Conservation (phyloP, 2,888 invertebrate species). For the Lepidochrysops patricia region DNA sequence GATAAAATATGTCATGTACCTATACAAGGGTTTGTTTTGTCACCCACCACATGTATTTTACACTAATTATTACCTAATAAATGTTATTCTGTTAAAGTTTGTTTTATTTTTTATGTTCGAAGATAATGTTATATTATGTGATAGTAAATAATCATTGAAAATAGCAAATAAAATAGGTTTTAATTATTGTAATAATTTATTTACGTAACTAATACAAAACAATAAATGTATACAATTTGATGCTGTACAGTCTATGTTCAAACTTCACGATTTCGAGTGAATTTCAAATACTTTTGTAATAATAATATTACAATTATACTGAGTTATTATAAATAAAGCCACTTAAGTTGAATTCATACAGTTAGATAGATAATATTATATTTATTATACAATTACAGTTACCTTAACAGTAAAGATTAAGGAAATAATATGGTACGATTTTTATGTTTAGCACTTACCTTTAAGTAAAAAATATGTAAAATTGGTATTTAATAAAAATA, state of each 20-base stretch:
- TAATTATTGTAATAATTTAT: constrained; percentile 25
- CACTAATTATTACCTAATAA: background rate
- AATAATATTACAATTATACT: background rate
- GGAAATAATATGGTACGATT: constrained; percentile 4
- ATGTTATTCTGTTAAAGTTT: background rate
- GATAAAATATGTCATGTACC: too few relatives aligned
- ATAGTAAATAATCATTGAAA: background rate
- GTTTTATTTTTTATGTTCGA: background rate
- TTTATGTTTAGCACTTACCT: background rate
- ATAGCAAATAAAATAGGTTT: constrained; percentile 1
- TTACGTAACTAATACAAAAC: constrained; percentile 61
- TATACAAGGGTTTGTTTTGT: too few relatives aligned
- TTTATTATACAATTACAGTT: background rate
- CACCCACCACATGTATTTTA: background rate
- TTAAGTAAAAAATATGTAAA: constrained; percentile 12
- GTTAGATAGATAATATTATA: background rate
- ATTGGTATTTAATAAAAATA: constrained; percentile 7
- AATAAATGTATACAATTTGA: constrained; percentile 52
- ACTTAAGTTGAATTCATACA: background rate
- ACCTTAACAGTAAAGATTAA: background rate
- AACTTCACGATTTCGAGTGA: constrained; percentile 32
- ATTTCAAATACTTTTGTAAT: background rate
- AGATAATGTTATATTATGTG: background rate
- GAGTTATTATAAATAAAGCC: background rate
- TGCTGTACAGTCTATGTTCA: constrained; percentile 59